Conservation (phyloP, 2,797 vertebrate species). For the Galago senegalensis region DNA sequence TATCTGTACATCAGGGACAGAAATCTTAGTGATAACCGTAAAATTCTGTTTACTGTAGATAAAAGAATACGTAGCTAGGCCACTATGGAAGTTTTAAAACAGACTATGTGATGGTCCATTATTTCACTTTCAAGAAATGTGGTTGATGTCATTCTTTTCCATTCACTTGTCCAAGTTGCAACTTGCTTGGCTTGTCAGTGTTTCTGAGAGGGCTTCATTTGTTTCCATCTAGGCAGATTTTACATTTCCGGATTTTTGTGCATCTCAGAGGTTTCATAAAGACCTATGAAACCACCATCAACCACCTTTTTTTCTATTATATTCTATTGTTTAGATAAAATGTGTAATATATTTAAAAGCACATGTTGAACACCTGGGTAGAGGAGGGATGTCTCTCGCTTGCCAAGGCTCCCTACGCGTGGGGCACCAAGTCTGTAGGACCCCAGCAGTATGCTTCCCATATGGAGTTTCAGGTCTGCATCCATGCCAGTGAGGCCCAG, state of each 20-base stretch:
- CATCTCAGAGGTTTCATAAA: too few relatives aligned
- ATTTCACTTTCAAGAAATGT: too few relatives aligned
- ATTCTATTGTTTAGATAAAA: not conserved
- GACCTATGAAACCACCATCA: too few relatives aligned
- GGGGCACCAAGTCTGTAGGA: constrained; percentile 96
- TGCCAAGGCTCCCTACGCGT: constrained; percentile 94
- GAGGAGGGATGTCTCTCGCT: constrained; percentile 95
- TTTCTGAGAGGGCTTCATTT: too few relatives aligned
- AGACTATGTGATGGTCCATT: too few relatives aligned
- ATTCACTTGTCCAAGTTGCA: too few relatives aligned
- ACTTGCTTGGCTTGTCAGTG: too few relatives aligned
- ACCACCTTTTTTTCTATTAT: not conserved
- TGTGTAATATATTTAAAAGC: not conserved
- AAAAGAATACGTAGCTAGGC: not conserved
- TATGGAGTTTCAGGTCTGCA: constrained; percentile 91
- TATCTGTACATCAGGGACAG: not conserved
- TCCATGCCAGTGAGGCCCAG: constrained; percentile 87
- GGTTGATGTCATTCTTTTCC: too few relatives aligned
- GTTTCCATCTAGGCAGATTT: too few relatives aligned
- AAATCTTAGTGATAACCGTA: not conserved
- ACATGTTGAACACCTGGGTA: not conserved
- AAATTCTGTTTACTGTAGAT: not conserved
- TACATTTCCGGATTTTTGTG: too few relatives aligned
- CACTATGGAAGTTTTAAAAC: too few relatives aligned
- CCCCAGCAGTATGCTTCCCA: constrained; percentile 93